Conservation (phyloP, 2,113 vertebrate species). For the Spheniscus mendiculus region DNA sequence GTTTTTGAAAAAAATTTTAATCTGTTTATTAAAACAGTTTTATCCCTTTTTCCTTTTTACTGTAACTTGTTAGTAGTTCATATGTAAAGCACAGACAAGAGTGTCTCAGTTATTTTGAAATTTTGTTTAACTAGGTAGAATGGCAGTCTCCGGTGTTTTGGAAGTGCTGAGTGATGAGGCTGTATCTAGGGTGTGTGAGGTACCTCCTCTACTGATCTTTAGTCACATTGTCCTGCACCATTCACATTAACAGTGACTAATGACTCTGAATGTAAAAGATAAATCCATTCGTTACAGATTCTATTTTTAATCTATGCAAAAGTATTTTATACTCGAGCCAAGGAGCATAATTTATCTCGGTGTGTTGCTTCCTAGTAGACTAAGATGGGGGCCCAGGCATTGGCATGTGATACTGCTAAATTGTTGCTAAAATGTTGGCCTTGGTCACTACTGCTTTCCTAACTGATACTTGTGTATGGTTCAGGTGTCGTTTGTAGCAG, state of each 20-base stretch:
- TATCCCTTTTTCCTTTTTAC: background rate
- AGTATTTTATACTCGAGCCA: background rate
- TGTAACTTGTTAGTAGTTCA: background rate
- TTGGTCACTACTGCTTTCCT: background rate
- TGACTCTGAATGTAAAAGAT: background rate
- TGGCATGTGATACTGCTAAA: background rate
- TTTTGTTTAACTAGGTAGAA: background rate
- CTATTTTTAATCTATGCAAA: slow-evolving; percentile 17
- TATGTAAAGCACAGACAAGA: accelerated
- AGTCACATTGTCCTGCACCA: background rate
- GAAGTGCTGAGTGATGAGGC: background rate
- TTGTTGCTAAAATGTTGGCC: background rate
- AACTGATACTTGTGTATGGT: background rate
- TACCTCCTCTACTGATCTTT: background rate
- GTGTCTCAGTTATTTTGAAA: background rate
- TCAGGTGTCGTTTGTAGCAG: background rate
- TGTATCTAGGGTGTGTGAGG: background rate
- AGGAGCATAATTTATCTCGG: background rate
- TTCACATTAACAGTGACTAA: background rate
- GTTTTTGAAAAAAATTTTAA: no score
- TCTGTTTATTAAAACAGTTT: background rate
- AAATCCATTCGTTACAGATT: background rate
- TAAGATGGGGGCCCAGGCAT: background rate
- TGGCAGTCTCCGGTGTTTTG: background rate
- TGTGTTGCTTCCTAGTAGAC: background rate